A percentile compares a stretch with the other conserved stretches of the same genome.
Conservation (phyloP, 1,140 invertebrate genomes). For the Sminthurides bifidus region DNA sequence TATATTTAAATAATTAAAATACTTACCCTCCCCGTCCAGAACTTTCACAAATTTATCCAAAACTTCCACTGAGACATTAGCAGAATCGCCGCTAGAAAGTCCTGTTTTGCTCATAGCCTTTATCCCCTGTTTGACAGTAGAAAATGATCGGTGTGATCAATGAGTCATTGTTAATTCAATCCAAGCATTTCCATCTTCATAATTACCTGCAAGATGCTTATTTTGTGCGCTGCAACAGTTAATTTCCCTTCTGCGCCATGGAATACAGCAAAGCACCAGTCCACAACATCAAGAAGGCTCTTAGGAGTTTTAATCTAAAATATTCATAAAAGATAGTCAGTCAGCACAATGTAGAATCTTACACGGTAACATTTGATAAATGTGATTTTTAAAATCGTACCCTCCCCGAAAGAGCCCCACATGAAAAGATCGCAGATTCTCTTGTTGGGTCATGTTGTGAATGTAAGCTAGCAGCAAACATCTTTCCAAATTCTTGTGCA, state of each 20-base stretch:
- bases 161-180: neutral
- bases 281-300: conserved; percentile 43
- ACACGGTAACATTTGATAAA: neutral
- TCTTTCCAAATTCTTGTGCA: conserved; percentile 67
- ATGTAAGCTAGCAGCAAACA: conserved; percentile 62
- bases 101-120: conserved; percentile 1
- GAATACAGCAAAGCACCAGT: conserved; percentile 66
- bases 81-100: neutral
- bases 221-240: conserved; percentile 73
- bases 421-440: conserved; percentile 54
- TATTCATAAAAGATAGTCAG: neutral
- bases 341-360: too few relatives aligned
- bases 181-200: neutral
- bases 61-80: neutral
- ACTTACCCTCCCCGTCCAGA: conserved; percentile 60
- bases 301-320: conserved; percentile 1
- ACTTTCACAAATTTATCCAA: conserved; percentile 46
- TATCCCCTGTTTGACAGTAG: too few relatives aligned
- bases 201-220: conserved; percentile 66
- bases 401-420: conserved; percentile 48
- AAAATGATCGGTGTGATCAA: too few relatives aligned
- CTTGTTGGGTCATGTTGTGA: conserved; percentile 69
- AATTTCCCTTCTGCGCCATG: conserved; percentile 86
- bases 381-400: neutral
- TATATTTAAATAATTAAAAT: neutral